Base-by-base conservation (phyloP, 1,140 invertebrate species). In the Ganaspis sp. region DNA sequence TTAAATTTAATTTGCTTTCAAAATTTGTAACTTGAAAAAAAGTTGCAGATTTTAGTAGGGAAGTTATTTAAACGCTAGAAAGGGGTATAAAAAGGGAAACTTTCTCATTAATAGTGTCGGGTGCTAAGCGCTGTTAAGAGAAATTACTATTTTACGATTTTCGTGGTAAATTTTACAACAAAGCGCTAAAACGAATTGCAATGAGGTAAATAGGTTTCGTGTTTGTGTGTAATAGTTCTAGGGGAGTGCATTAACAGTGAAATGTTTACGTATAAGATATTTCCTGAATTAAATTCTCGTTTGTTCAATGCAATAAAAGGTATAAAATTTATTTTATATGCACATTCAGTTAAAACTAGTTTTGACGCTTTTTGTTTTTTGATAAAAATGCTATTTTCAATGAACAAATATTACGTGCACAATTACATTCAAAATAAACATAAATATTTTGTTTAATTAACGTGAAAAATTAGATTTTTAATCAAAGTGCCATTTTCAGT, bases 101-200 rank as follows among this genome's bases (percentile, higher is more conserved):
- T 29, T 34, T 64, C 26, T 29, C 6, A 64, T 29, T 29, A 64
- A 26, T 29, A 64, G 23, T 5, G 58, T 26, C 6, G 12, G 12
- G 15, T 11, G 58, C 21, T 64, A 64, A 64, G 23, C 58, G 58
- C 58, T 64, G 12, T 64, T 64, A n/a, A 64, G 15, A 12, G 29
- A 64, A 64, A 64, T 34, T 34, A n/a, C 58, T 64, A 29, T 64
- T 64, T 64, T 64, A 64, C 23, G 58, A 64, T 64, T 64, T 29
- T 29, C 26, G 58, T 34, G 58, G 58, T 64, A 29, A 64, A 29
- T 64, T 64, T 64, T 64, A 64, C 58, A 64, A 29, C 21, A 64
- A 26, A 64, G 23, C 58, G 58, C 11, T 64, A 29, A 64, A 64
- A 64, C 11, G 58, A 29, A 29, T 26, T 64, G 58, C 23, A 64